Evolutionary conservation across 2,797 vertebrate species (phyloP), one percentile per base, ranked within the genome.

Genomic region (Hemibagrus guttatus): DNA sequence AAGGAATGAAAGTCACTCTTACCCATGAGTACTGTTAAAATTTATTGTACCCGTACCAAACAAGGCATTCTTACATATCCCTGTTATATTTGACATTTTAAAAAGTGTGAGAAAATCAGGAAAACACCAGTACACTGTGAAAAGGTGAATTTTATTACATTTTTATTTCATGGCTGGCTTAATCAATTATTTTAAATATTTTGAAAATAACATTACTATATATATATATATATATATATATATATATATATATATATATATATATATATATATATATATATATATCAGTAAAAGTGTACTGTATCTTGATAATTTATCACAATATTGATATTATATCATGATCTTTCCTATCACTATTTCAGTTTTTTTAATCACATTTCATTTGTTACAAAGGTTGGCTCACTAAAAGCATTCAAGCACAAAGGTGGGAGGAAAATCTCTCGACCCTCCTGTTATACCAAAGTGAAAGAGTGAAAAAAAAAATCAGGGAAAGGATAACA

Each of bases 401-500:
- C 74, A 21, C 88, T 89, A 88, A 91, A 91, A 64, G 69, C 80
- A 86, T 86, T 86, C 76, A 74, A 89, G 85, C 78, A 81, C 87
- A 86, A 85, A 87, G 86, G 78, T 39, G 69, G 54, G 72, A 66
- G 82, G 72, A 78, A 31, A 31, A 78, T 54, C 17, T 56, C 7
- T n/a, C 3, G 81, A 86, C 81, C 69, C 28, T 66, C 76, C 35
- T 76, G 79, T 80, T 56, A 61, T 66, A 83, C 56, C 61, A 87
- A 39, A 89, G 28, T 75, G 35, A 88, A 85, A 79, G 72, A 35
- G 28, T 49, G 14, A 61, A n/a, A 39, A 19, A 49, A 52, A 49
- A 76, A 28, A 16, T 63, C 83, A 69, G 39, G 35, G 23, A 84
- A 84, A 19, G 68, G 35, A 21, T 75, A 52, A 54, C 11, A 82